Evolutionary conservation across 2,888 invertebrate genomes (phyloP), one percentile per base, ranked within the genome.

Genomic region (Epirrhoe alternata): DNA sequence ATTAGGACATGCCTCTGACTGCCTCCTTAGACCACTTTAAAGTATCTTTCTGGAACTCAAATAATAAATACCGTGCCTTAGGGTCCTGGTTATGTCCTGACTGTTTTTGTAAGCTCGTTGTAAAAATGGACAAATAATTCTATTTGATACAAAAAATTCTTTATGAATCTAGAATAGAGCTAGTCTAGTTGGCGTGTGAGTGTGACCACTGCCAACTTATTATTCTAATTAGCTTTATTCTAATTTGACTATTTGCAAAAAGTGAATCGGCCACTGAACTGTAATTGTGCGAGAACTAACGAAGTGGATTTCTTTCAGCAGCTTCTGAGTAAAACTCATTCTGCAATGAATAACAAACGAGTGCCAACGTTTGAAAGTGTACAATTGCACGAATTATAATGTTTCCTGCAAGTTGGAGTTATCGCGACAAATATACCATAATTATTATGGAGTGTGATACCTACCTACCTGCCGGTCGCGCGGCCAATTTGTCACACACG

Each of bases 171-270:
- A 24, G 24, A 24, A 3, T 24, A 24, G 24, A 24, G n/a, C 38
- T 38, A 0, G 38, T 42, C 38, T 55, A 30, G 30, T 24, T 45
- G 51, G 45, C 45, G 35, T 50, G 31, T 17, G 17, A 42, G 47
- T 63, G 62, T 54, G 58, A 58, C 68, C 42, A 51, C 31, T 54
- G 42, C 14, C 14, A 33, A 54, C 45, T 59, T 61, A 45, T 53
- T 65, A 68, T 68, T 68, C 52, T 68, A 68, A 68, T 65, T 65
- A 62, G 30, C 38, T 24, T 24, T 24, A 24, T 24, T 24, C 60
- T 68, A 59, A 60, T 62, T 64, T 35, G n/a, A 14, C n/a, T 17
- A 58, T 62, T 62, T 56, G 52, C 59, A 56, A 56, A 68, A 54
- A 62, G 50, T 51, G 45, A 52, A 53, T 14, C 30, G 16, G 56